These are phyloP conservation scores for Otis tarda DNA, from an alignment of 2,113 vertebrate species.

Conservation along the genomic window DNA sequence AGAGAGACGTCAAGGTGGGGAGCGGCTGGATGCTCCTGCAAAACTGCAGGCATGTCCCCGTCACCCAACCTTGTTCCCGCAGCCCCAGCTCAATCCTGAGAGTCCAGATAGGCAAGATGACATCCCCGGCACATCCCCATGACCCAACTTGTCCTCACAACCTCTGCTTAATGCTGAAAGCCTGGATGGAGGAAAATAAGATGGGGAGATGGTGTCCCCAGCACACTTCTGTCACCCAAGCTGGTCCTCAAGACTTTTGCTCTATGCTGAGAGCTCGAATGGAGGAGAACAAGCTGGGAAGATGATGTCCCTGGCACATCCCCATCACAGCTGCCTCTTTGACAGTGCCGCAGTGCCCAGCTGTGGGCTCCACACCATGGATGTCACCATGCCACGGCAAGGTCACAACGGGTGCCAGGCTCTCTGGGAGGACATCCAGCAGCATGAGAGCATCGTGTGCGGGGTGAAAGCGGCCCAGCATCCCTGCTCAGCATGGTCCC, in stretches of 20 bases:
- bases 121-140: neutral
- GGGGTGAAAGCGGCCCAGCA: neutral
- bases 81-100: neutral
- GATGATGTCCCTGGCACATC: neutral
- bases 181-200: neutral
- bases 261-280: neutral
- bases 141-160: accelerated
- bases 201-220: neutral
- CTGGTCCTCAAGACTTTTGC: neutral
- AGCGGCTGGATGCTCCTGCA: neutral
- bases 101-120: neutral
- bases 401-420: neutral
- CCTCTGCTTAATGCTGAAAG: neutral
- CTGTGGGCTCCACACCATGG: accelerated
- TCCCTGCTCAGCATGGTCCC: neutral
- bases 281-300: too few relatives aligned
- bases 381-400: neutral
- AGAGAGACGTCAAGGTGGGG: neutral
- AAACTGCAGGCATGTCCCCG: neutral
- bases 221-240: neutral
- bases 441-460: neutral
- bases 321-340: neutral
- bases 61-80: neutral
- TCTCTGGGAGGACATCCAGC: neutral
- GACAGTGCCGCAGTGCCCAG: neutral